phyloP scores from a whole-genome alignment of 2,888 invertebrate species.

The Orthosia gothica region DNA sequence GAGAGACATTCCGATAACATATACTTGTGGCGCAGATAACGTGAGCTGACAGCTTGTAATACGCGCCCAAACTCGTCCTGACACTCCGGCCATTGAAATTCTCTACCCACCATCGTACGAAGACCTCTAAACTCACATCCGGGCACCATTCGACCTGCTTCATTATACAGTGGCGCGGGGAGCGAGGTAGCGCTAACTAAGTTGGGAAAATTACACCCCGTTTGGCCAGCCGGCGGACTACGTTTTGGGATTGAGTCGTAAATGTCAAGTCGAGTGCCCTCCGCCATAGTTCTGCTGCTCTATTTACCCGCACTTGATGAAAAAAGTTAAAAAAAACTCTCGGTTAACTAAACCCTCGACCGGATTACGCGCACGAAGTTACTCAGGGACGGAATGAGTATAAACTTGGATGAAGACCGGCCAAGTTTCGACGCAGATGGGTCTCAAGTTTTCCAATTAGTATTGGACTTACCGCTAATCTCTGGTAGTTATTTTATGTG shows the following conservation, averaged over 20 bases:
- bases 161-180: constrained; percentile 55
- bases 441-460: constrained; percentile 80
- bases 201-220: constrained; percentile 82
- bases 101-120: constrained; percentile 75
- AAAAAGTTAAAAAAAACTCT: constrained; percentile 79
- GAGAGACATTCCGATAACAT: constrained; percentile 79
- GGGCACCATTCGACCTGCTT: constrained; percentile 60
- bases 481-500: constrained; percentile 61
- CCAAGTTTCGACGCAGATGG: constrained; percentile 73
- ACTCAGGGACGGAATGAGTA: constrained; percentile 74
- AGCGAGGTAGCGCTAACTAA: constrained; percentile 80
- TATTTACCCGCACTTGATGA: constrained; percentile 84
- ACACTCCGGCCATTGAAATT: constrained; percentile 83
- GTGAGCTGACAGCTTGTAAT: constrained; percentile 85
- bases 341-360: constrained; percentile 75
- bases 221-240: constrained; percentile 82
- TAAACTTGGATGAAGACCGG: constrained; percentile 80
- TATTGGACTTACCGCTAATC: constrained; percentile 71
- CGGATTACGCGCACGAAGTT: constrained; percentile 80
- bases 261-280: constrained; percentile 88
- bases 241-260: constrained; percentile 90
- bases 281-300: constrained; percentile 84
- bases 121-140: constrained; percentile 75
- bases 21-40: constrained; percentile 85
- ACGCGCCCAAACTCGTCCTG: constrained; percentile 85